Evolutionary conservation across 2,888 invertebrate species (phyloP), one percentile per base, ranked within the genome.

Genomic region (Troglohyphantes excavatus): DNA sequence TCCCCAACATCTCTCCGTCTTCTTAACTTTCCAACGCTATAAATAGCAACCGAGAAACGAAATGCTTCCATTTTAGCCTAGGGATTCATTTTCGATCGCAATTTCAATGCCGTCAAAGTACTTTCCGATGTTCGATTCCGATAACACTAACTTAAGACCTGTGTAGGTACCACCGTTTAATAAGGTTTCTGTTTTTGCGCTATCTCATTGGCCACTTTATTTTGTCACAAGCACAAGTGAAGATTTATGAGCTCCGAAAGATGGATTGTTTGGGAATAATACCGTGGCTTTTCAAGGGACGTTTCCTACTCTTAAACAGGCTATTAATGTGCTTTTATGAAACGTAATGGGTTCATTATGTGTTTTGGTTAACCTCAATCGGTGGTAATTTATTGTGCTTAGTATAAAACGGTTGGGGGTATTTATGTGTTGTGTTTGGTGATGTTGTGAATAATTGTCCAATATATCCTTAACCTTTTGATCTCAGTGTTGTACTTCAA

Each of bases 41-140:
- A 29, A 68, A 29, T 19, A 68, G n/a, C 19, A 68, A 3, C n/a
- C 9, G n/a, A 68, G 29, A 19, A 19, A 63, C 5, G 29, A 68
- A 33, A 68, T 33, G 19, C 29, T 33, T 68, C 11, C 68, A 19
- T 68, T 29, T 68, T 29, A 2, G 19, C 68, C 68, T 33, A 29
- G 7, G 1, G 29, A 19, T 68, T 33, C n/a, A 39, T 68, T 27
- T 67, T 68, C 11, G 19, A 67, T 39, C n/a, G 5, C 53, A 53
- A 26, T 68, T 68, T 13, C 33, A 33, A 3, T 33, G 9, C n/a
- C 33, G 6, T 68, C 33, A 5, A n/a, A 26, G 3, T 29, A n/a
- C 7, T 68, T 53, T n/a, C 17, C n/a, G 68, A 68, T 68, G 9
- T 33, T n/a, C 19, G 6, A 68, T 68, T 29, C n/a, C 68, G 68